Evolutionary conservation across 2,113 vertebrate species (phyloP), one percentile per base, ranked within the genome.

Genomic region (Mobula hypostoma): DNA sequence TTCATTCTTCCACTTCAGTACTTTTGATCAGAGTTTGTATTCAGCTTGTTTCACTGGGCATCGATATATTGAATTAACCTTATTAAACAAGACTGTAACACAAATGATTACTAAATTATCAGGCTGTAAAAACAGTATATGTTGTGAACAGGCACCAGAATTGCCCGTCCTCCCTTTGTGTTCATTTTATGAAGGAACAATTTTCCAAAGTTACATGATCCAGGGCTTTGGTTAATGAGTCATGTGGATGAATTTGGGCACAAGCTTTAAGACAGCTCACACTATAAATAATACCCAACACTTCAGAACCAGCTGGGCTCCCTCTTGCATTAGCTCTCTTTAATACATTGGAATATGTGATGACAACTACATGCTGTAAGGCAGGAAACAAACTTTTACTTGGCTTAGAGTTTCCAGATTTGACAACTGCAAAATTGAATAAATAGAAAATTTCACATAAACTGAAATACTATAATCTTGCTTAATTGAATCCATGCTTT

Each of bases 401-500:
- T 90, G 85, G 85, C 85, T 66, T 66, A 66, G 61, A 63, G 61
- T 63, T 66, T 32, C 85, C 17, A 90, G 15, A 32, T 90, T 90
- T 66, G 85, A 90, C 63, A 63, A 68, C 61, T 66, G 63, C 66
- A 90, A 90, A 68, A 90, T 66, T 14, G 85, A 90, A 90, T 66
- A 66, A 87, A 90, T 63, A 36, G 85, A 90, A 88, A 88, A 88
- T 15, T 88, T 63, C 63, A 88, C 63, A 88, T 88, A 88, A 88
- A 66, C 61, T 88, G 85, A 88, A 90, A 66, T 66, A 17, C 85
- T 63, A 66, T 66, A 90, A 68, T 90, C 85, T 68, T 90, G 32
- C 17, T 90, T 90, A 90, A 90, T 90, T 90, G 85, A 90, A 90
- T 15, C 85, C 85, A 90, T 90, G 85, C 66, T 90, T 79, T 66